These are phyloP conservation scores for Pinna nobilis DNA, from an alignment of 1,140 invertebrate species.

Conservation along the genomic window DNA sequence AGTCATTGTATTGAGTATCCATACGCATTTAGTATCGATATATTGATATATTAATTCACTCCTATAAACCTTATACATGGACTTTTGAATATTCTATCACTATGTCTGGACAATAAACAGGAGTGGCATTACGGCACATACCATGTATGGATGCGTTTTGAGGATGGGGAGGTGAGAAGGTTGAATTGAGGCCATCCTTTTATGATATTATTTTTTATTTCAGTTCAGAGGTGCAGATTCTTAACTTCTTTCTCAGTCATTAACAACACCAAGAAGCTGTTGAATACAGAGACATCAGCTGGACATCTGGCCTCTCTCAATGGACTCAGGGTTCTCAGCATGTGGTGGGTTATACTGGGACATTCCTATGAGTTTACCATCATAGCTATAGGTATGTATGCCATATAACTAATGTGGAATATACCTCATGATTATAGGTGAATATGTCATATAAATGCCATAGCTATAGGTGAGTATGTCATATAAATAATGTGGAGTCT, in stretches of 20 bases:
- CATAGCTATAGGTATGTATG: conserved; percentile 10
- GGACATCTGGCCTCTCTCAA: conserved; percentile 48
- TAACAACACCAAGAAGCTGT: conserved; percentile 44
- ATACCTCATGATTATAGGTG: too few species aligned
- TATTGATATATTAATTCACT: too few species aligned
- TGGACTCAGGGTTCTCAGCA: conserved; percentile 82
- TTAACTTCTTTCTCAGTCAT: conserved; percentile 39
- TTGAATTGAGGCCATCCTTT: background rate
- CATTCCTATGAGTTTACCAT: conserved; percentile 79
- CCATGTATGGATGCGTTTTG: background rate
- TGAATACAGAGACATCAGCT: conserved; percentile 42
- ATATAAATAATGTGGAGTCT: too few species aligned
- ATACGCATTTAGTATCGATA: too few species aligned
- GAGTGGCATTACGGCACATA: background rate
- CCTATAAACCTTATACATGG: too few species aligned
- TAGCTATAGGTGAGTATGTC: too few species aligned
- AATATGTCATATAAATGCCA: too few species aligned
- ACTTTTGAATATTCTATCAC: background rate
- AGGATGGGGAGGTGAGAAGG: background rate
- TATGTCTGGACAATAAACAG: background rate
- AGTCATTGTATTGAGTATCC: too few species aligned
- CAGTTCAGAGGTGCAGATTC: background rate
- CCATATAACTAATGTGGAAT: too few species aligned
- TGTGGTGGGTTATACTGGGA: conserved; percentile 94
- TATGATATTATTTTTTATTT: background rate